phyloP scores from a whole-genome alignment of 2,888 invertebrate genomes.

The Amblyteles armatorius region DNA sequence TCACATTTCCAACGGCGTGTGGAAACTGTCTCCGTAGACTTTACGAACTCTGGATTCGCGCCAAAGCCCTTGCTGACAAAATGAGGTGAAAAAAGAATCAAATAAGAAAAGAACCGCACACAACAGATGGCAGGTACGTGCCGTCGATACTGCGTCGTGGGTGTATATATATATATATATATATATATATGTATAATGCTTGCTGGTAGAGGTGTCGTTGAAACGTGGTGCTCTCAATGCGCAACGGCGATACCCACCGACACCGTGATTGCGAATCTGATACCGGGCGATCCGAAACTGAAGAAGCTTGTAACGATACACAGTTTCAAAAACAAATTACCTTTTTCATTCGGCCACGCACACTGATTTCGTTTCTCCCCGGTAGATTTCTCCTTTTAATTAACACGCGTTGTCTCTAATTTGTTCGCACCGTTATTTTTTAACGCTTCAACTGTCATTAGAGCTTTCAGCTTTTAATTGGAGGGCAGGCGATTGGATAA shows the following conservation, averaged over 20 bases:
- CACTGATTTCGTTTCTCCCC: neutral
- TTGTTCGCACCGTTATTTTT: neutral
- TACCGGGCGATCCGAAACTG: neutral
- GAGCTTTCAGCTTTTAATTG: neutral
- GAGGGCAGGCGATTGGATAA: neutral
- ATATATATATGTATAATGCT: no score
- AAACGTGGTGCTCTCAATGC: neutral
- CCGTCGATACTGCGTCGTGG: neutral
- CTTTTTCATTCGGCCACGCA: no score
- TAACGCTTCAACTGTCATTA: neutral
- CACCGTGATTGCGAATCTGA: neutral
- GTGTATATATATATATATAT: no score
- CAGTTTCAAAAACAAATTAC: neutral
- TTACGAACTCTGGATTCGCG: neutral
- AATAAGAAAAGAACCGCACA: neutral
- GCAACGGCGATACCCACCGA: neutral
- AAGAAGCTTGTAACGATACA: neutral
- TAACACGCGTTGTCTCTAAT: neutral
- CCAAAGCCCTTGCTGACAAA: neutral
- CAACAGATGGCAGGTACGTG: slow-evolving; percentile 2
- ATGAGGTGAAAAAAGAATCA: neutral
- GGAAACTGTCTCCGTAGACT: neutral
- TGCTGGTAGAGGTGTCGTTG: neutral
- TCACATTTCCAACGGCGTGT: neutral
- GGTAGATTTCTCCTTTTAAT: neutral